Evolutionary conservation across 2,888 invertebrate genomes (phyloP).

Genomic region (Harpalus rubripes): DNA sequence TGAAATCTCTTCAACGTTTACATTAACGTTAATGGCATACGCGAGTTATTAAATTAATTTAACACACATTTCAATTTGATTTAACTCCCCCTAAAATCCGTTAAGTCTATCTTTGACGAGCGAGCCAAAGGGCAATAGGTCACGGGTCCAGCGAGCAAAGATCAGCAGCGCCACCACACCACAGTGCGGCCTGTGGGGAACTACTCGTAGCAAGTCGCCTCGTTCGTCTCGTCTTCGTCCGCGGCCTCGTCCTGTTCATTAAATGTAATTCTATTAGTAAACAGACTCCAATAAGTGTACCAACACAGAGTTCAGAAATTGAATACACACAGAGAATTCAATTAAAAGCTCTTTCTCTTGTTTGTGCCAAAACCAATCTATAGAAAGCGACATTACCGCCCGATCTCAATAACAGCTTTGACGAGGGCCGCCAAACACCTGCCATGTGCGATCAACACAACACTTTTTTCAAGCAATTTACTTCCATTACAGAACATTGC

Average conservation of each 20-base stretch:
- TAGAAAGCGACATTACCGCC: conserved; percentile 65
- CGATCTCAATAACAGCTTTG: conserved; percentile 61
- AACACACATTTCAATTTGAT: conserved; percentile 41
- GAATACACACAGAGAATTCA: conserved; percentile 66
- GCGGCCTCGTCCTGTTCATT: conserved; percentile 55
- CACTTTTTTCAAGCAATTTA: neutral
- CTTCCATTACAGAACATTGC: neutral
- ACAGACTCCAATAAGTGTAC: conserved; percentile 66
- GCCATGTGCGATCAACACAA: neutral
- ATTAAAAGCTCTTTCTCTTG: conserved; percentile 67
- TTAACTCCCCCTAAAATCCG: conserved; percentile 30
- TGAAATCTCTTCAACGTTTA: neutral
- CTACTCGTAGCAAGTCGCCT: conserved; percentile 18
- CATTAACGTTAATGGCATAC: conserved; percentile 20
- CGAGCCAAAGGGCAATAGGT: conserved; percentile 32
- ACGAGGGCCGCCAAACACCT: neutral
- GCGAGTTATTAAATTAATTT: conserved; percentile 38
- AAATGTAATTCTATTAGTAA: conserved; percentile 67
- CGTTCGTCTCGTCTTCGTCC: conserved; percentile 1
- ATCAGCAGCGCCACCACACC: conserved; percentile 39
- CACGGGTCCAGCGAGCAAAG: conserved; percentile 32
- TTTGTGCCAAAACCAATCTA: conserved; percentile 64
- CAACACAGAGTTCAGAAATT: conserved; percentile 67
- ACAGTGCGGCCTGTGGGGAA: conserved; percentile 14
- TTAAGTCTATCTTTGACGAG: conserved; percentile 37